phyloP scores from a whole-genome alignment of 92 coral and sea anemone species.

The Heteractis magnifica region DNA sequence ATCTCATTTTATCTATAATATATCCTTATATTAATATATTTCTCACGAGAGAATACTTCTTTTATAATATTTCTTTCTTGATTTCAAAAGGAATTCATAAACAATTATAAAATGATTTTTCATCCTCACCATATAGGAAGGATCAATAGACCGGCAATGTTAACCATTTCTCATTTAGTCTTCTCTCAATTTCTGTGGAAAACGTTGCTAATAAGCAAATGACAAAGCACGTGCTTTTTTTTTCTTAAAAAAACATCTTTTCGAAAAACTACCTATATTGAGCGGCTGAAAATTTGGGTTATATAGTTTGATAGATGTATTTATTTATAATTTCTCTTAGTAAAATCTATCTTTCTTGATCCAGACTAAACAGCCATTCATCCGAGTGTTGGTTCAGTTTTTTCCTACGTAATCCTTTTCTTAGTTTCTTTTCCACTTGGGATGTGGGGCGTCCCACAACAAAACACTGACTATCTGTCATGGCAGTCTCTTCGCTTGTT shows the following conservation, averaged over 20 bases:
- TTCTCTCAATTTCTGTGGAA: no score
- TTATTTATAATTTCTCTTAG: not conserved
- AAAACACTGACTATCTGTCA: not conserved
- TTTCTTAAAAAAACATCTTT: no score
- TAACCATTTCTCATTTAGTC: no score
- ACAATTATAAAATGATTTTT: no score
- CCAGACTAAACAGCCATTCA: constrained; percentile 49
- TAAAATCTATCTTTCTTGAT: constrained; percentile 7
- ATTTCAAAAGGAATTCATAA: no score
- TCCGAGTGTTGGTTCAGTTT: constrained; percentile 34
- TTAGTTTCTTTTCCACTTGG: constrained; percentile 52
- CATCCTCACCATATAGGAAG: no score
- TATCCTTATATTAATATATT: not conserved
- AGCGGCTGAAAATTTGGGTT: not conserved
- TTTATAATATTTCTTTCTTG: not conserved
- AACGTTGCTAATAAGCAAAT: no score
- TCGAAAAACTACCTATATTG: no score
- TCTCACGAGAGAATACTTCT: not conserved
- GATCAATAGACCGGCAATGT: no score
- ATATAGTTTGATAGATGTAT: not conserved
- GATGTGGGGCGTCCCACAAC: constrained; percentile 33
- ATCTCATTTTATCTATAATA: not conserved
- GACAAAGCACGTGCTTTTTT: no score
- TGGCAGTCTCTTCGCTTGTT: not conserved
- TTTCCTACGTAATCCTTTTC: constrained; percentile 40